Evolutionary conservation across 23 tunicate species (phyloP).

Genomic region (Corella eumyota): DNA sequence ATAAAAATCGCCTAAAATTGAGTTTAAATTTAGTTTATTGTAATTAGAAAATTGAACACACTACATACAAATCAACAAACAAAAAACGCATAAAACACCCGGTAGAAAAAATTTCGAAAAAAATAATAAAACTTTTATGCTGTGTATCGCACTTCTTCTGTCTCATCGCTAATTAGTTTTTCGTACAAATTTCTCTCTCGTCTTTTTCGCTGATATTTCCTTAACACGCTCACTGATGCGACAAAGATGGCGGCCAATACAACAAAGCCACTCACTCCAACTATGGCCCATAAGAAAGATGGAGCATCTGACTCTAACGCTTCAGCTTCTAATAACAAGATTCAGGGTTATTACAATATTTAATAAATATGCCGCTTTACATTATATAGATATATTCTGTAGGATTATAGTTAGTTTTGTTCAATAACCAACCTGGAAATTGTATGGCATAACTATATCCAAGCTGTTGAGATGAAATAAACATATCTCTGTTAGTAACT

Average conservation of each 20-base stretch:
- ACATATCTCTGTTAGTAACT: constrained; percentile 69
- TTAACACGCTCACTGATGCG: constrained; percentile 2
- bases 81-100: no score
- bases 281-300: constrained; percentile 58
- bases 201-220: constrained; percentile 11
- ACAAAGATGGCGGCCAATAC: constrained; percentile 29
- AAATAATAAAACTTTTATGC: no score
- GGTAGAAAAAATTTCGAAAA: no score
- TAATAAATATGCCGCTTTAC: no score
- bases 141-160: no score
- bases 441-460: constrained; percentile 69
- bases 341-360: no score
- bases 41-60: no score
- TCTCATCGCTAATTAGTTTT: constrained; percentile 38
- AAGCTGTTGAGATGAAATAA: constrained; percentile 46
- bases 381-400: no score
- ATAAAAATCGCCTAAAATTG: no score
- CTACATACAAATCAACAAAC: no score
- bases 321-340: background rate
- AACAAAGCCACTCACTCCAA: constrained; percentile 42
- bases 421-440: constrained; percentile 51
- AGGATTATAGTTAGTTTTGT: no score
- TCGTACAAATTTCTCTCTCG: constrained; percentile 42
- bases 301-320: constrained; percentile 9
- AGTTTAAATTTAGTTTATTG: no score